These are phyloP conservation scores for Monopterus albus DNA, from an alignment of 2,113 vertebrate genomes.

Conservation along the genomic window DNA sequence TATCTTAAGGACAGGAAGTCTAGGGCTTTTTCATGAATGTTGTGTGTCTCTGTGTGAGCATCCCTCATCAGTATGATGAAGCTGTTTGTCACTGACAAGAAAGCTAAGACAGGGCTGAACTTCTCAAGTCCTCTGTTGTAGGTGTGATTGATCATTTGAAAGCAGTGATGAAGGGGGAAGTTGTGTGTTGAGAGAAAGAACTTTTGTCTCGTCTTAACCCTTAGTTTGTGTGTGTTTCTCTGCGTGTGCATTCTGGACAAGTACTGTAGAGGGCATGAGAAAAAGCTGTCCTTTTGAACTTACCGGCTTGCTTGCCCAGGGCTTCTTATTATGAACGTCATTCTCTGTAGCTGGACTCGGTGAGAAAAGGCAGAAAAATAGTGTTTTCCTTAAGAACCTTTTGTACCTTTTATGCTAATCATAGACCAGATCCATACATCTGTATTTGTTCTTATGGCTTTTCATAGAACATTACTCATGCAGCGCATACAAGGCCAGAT, in stretches of 20 bases:
- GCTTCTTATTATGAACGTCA: constrained; percentile 22
- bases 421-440: constrained; percentile 4
- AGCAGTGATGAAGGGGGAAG: constrained; percentile 1
- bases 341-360: neutral
- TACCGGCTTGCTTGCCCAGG: neutral
- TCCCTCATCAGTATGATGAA: neutral
- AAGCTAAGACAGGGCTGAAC: neutral
- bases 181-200: neutral
- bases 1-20: neutral
- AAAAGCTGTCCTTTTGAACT: constrained; percentile 22
- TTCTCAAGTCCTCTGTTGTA: neutral
- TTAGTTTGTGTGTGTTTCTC: neutral
- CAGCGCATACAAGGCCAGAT: neutral
- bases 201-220: constrained; percentile 7
- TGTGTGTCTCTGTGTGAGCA: neutral
- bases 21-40: neutral
- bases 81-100: neutral
- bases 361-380: neutral
- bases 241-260: neutral
- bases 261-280: constrained; percentile 18
- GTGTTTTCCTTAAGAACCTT: neutral
- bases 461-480: constrained; percentile 21
- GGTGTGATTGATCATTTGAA: constrained; percentile 1
- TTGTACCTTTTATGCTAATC: neutral
- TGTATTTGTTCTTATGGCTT: neutral